Evolutionary conservation across 2,888 invertebrate genomes (phyloP).

Genomic region (Chrysotoxum bicinctum): DNA sequence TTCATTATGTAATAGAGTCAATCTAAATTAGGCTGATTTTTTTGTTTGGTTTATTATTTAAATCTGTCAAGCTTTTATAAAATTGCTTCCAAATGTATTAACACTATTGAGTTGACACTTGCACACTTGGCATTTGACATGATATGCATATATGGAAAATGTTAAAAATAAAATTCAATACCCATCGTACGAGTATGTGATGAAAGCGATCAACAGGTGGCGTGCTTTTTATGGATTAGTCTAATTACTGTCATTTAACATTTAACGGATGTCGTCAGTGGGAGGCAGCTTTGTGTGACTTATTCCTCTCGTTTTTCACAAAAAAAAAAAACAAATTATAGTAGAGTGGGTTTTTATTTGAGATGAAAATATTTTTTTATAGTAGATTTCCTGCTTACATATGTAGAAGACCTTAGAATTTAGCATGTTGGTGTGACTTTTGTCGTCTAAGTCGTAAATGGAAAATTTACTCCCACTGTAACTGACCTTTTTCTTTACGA

Average conservation of each 20-base stretch:
- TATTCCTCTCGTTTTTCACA: not conserved
- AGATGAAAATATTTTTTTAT: not conserved
- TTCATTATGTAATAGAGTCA: not conserved
- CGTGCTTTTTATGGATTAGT: constrained; percentile 18
- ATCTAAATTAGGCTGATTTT: not conserved
- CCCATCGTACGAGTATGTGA: not conserved
- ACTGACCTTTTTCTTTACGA: not conserved
- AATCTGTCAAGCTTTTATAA: not conserved
- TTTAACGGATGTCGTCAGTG: not conserved
- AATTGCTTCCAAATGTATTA: not conserved
- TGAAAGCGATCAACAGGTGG: constrained; percentile 24
- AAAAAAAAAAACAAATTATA: not conserved
- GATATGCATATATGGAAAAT: not conserved
- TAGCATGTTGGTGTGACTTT: not conserved
- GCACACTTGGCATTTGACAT: constrained; percentile 11
- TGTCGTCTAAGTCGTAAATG: not conserved
- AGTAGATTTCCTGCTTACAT: not conserved
- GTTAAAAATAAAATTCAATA: not conserved
- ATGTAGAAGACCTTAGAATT: not conserved
- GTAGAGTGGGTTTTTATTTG: not conserved
- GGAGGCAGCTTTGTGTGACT: constrained; percentile 4
- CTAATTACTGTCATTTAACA: constrained; percentile 35
- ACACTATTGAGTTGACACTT: not conserved
- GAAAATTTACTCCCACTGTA: not conserved
- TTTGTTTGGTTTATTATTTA: not conserved